Evolutionary conservation across 1,140 invertebrate species (phyloP).

Genomic region (Amphibalanus amphitrite): DNA sequence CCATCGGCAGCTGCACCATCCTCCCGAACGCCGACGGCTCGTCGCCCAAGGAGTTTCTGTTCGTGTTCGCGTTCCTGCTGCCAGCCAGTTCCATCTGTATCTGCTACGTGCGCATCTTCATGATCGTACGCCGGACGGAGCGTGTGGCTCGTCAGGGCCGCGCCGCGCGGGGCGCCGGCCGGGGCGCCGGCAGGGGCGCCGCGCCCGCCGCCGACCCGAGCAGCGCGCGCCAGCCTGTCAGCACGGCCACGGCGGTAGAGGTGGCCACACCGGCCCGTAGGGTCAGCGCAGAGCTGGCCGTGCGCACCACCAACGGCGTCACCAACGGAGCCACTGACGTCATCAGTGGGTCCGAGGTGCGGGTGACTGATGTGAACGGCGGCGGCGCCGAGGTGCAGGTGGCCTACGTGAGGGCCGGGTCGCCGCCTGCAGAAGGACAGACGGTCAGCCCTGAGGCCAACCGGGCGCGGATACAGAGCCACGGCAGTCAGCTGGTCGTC

Average conservation of each 20-base stretch:
- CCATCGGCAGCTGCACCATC: slow-evolving; percentile 66
- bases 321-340: too few relatives aligned
- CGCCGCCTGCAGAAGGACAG: background rate
- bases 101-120: slow-evolving; percentile 72
- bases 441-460: background rate
- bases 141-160: slow-evolving; percentile 10
- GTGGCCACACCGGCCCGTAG: background rate
- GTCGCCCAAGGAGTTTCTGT: slow-evolving; percentile 61
- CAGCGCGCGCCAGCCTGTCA: slow-evolving; percentile 7
- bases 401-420: background rate
- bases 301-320: too few relatives aligned
- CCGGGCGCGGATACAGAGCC: slow-evolving; percentile 2
- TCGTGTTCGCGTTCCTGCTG: slow-evolving; percentile 60
- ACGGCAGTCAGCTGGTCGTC: slow-evolving; percentile 3
- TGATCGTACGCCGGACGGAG: slow-evolving; percentile 58
- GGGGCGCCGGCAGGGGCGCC: background rate
- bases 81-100: slow-evolving; percentile 66
- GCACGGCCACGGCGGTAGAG: background rate
- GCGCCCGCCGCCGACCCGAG: slow-evolving; percentile 6
- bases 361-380: too few relatives aligned
- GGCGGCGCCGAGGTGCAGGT: too few relatives aligned
- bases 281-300: background rate
- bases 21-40: slow-evolving; percentile 42
- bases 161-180: slow-evolving; percentile 8
- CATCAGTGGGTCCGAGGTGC: too few relatives aligned